Evolutionary conservation across 2,113 vertebrate species (phyloP).

Genomic region (Naja naja): DNA sequence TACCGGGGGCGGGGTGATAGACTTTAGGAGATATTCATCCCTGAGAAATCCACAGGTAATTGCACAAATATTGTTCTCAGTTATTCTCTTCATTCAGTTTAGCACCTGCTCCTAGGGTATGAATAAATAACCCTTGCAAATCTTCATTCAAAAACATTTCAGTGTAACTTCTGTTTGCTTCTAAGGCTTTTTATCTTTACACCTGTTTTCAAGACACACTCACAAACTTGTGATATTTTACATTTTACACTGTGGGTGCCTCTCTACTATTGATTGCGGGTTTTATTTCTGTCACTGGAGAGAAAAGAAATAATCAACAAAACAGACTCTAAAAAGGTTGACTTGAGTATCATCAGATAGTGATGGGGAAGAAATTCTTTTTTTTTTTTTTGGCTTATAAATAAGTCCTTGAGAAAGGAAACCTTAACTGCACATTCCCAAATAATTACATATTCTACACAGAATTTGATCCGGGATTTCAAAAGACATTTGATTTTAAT

Average conservation of each 20-base stretch:
- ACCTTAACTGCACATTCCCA: background rate
- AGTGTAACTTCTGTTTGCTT: conserved; percentile 3
- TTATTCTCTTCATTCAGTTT: background rate
- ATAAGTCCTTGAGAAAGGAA: background rate
- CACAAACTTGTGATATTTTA: background rate
- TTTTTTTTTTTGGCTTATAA: background rate
- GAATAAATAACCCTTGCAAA: background rate
- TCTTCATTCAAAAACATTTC: conserved; percentile 9
- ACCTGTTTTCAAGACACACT: conserved; percentile 13
- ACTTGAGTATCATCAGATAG: background rate
- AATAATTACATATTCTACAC: background rate
- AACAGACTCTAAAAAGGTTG: background rate
- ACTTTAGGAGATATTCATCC: background rate
- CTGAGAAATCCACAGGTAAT: background rate
- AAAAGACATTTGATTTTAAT: background rate
- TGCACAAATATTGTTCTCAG: background rate
- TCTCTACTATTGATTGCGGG: background rate
- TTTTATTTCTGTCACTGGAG: conserved; percentile 7
- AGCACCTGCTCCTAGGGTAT: background rate
- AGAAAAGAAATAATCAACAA: conserved; percentile 6
- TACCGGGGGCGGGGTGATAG: background rate
- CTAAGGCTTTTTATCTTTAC: conserved; percentile 10
- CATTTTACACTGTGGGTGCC: background rate
- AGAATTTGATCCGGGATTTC: background rate
- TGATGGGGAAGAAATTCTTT: background rate